Evolutionary conservation across 1,140 invertebrate species (phyloP), one percentile per base, ranked within the genome.

Genomic region (Drosophila sulfurigaster): DNA sequence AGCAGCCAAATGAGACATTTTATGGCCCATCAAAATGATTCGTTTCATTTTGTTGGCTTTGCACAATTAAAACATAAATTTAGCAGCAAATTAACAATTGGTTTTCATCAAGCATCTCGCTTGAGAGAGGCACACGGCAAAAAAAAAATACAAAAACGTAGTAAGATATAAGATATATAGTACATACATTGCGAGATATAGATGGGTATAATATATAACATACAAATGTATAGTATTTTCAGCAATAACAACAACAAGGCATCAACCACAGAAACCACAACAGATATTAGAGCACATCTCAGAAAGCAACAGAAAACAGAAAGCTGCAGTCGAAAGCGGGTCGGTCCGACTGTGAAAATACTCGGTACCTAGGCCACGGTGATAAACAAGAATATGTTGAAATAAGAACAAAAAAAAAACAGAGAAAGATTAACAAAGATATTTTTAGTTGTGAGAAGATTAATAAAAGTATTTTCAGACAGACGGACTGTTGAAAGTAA

Each of bases 1-100:
- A 74, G 60, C 75, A 51, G 48, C 49, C 68, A 65, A 78, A 75
- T 75, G 66, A 66, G 72, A 57, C 60, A 28, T 66, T 76, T 75
- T 13, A 71, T 70, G 66, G 66, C 43, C 66, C 60, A 70, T 78
- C 41, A 75, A 75, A 67, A 64, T 10, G 8, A 1, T 48, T 48
- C 13, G 4, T 16, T 46, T 46, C 43, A 16, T 48, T 25, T 25
- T 25, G 20, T 59, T 38, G 3, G 13, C 20, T 66, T 58, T 51
- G 25, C 38, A 30, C 73, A 74, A 72, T 73, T 70, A 49, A 75
- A 59, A 72, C 63, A 56, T 56, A 49, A 58, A 65, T 70, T 70
- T 59, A 45, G 25, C 43, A 65, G 35, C 51, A 41, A 67, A 72
- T 66, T 57, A 72, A 57, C 59, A 71, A 75, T 56, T 57, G 54